phyloP scores from a whole-genome alignment of 2,888 invertebrate genomes.

The Digitonthophagus gazella region DNA sequence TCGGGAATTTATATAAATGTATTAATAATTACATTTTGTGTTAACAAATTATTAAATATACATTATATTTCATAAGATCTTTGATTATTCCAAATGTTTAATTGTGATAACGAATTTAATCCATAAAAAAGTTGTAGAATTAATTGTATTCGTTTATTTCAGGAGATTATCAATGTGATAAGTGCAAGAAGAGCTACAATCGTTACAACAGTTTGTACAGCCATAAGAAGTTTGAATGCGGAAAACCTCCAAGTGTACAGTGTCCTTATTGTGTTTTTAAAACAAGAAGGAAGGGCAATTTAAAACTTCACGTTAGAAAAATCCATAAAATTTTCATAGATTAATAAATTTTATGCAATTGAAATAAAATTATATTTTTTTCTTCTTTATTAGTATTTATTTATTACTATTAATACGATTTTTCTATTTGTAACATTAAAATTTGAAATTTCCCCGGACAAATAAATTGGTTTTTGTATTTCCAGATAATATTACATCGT shows the following conservation, averaged over 20 bases:
- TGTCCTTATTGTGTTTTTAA: slow-evolving; percentile 27
- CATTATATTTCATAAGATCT: too few relatives aligned
- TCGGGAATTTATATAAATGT: background rate
- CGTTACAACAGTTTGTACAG: slow-evolving; percentile 32
- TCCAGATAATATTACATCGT: too few relatives aligned
- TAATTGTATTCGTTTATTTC: slow-evolving; percentile 24
- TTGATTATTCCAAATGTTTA: too few relatives aligned
- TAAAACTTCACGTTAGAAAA: slow-evolving; percentile 25
- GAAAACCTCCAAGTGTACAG: slow-evolving; percentile 28
- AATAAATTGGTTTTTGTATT: too few relatives aligned
- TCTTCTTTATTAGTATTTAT: background rate
- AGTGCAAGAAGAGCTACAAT: slow-evolving; percentile 24
- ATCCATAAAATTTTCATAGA: slow-evolving; percentile 18
- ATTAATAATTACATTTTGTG: background rate
- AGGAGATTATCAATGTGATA: slow-evolving; percentile 22
- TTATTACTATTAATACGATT: slow-evolving; percentile 5
- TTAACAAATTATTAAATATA: background rate
- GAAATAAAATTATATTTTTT: background rate
- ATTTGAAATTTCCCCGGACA: background rate
- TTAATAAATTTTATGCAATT: background rate
- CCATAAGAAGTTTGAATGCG: slow-evolving; percentile 37
- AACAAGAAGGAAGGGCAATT: slow-evolving; percentile 26
- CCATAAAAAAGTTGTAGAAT: too few relatives aligned
- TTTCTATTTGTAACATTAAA: slow-evolving; percentile 2
- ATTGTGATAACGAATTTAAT: too few relatives aligned